Base-by-base conservation (phyloP, 64 coral and sea anemone genomes). In the Platygyra sinensis region DNA sequence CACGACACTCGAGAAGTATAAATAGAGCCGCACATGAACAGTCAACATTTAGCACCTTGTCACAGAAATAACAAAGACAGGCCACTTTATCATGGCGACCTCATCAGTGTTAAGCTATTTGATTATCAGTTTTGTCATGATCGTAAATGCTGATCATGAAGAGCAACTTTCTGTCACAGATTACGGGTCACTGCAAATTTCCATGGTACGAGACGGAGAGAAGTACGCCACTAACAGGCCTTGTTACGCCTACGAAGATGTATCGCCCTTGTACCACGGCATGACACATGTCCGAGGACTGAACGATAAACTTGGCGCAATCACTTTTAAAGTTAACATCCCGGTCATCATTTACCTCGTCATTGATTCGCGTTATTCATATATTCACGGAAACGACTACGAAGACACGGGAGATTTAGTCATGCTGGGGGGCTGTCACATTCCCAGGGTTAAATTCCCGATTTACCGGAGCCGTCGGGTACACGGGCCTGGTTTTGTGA, bases 261-360 rank as follows among this genome's bases (percentile, higher is more conserved):
- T 98, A 11, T 27, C 92, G 20, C 91, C 95, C 2, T 63, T 80
- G 83, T 98, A 98, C 82, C 88, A 98, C 30, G 95, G 92, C 6
- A 94, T 98, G 92, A 98, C 95, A 3, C 95, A 98, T 59, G 49
- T 98, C 12, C 87, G 95, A 60, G 95, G 95, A 4, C 59, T 29
- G 0, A 94, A 98, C 38, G 95, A 94, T 62, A 98, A 98, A 74
- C 17, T 18, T 4, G 95, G 92, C 0, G 25, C 90, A 92, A n/a
- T n/a, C n/a, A n/a, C n/a, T n/a, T n/a, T n/a, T n/a, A n/a, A n/a
- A n/a, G n/a, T n/a, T n/a, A n/a, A n/a, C n/a, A n/a, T n/a, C n/a
- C n/a, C n/a, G n/a, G n/a, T n/a, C n/a, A n/a, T n/a, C n/a, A n/a
- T n/a, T n/a, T n/a, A n/a, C n/a, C n/a, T n/a, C n/a, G n/a, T n/a